Conservation (phyloP, 2,797 vertebrate species). For the Anomalospiza imberbis region DNA sequence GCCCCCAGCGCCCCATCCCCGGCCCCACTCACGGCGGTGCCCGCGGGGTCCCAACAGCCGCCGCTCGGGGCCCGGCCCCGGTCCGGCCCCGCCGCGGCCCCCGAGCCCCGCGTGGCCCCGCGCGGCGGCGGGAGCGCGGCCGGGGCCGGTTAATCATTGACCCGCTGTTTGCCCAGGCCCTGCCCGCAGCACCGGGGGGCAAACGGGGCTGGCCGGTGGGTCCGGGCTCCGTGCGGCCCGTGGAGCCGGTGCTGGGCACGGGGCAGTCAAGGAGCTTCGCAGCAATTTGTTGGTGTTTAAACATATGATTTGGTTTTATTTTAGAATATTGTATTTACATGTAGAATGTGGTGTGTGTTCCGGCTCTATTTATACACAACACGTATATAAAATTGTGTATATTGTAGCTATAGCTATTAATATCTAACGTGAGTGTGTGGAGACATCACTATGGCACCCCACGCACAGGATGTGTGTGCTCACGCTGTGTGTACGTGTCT, state of each 20-base stretch:
- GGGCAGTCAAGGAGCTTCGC: not conserved
- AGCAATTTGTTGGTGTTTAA: not conserved
- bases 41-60: not conserved
- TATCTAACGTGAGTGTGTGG: not conserved
- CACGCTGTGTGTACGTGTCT: not conserved
- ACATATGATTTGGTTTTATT: not conserved
- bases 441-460: not conserved
- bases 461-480: not conserved
- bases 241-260: not conserved
- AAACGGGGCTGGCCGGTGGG: accelerated
- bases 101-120: not conserved
- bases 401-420: not conserved
- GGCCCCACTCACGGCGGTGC: not conserved
- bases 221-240: not conserved
- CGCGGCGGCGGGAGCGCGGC: not conserved
- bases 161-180: not conserved
- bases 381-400: too few relatives aligned
- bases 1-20: not conserved
- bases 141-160: not conserved
- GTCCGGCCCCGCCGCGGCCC: not conserved
- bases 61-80: not conserved
- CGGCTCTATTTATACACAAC: not conserved
- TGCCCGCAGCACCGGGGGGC: not conserved
- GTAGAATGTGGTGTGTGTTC: not conserved
- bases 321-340: not conserved